Base-by-base conservation (phyloP, 1,140 invertebrate genomes). In the Penaeus chinensis region DNA sequence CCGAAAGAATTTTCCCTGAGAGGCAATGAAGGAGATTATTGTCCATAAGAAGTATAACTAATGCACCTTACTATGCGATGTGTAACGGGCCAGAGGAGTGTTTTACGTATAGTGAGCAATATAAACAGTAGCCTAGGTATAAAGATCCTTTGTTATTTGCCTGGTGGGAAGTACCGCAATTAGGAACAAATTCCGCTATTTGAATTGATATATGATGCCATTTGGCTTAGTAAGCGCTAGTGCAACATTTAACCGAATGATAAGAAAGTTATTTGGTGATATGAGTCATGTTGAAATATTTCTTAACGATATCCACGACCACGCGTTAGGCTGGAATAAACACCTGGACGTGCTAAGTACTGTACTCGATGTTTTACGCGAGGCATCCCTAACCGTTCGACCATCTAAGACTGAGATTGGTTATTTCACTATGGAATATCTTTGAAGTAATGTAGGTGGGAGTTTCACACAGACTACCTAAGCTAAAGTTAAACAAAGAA, bases 141-240 rank as follows among this genome's bases (percentile, higher is more conserved):
- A n/a, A n/a, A n/a, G n/a, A n/a, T n/a, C n/a, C n/a, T n/a, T n/a
- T n/a, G n/a, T n/a, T n/a, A n/a, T n/a, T n/a, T n/a, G n/a, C n/a
- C n/a, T n/a, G n/a, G n/a, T n/a, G n/a, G n/a, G n/a, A n/a, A n/a
- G n/a, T n/a, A n/a, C n/a, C n/a, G n/a, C n/a, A n/a, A n/a, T n/a
- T n/a, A n/a, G n/a, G n/a, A n/a, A n/a, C n/a, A n/a, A n/a, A n/a
- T n/a, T n/a, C n/a, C n/a, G n/a, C n/a, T n/a, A n/a, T n/a, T n/a
- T n/a, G n/a, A n/a, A n/a, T n/a, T n/a, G n/a, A n/a, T n/a, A n/a
- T 7, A n/a, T n/a, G 4, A 63, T 82, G 61, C 61, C 80, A 61
- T 82, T 82, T 24, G 61, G 80, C 18, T 27, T 82, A 27, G 62
- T 18, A 22, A 82, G n/a, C 13, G 80, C 80, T 11, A 27, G 80